Evolutionary conservation across 2,888 invertebrate genomes (phyloP).

Genomic region (Bellardia pandia): DNA sequence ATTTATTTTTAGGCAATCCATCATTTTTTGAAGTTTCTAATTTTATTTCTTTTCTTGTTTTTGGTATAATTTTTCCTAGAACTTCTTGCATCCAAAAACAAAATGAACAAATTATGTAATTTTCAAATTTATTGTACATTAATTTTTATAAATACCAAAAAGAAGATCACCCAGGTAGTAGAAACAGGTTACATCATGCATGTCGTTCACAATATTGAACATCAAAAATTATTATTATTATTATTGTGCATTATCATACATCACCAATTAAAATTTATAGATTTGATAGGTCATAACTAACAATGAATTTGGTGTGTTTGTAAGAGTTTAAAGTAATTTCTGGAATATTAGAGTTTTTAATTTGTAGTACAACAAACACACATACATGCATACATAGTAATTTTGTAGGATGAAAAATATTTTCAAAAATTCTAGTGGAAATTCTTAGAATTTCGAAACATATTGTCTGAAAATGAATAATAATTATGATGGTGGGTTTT

Average conservation of each 20-base stretch:
- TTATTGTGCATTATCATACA: slow-evolving; percentile 40
- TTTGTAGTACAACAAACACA: too few relatives aligned
- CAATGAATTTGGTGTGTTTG: neutral
- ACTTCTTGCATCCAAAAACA: slow-evolving; percentile 21
- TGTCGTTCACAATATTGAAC: slow-evolving; percentile 55
- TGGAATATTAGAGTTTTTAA: neutral
- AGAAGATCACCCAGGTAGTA: slow-evolving; percentile 65
- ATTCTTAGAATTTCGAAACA: slow-evolving; percentile 27
- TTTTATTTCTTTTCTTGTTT: neutral
- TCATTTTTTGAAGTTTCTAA: slow-evolving; percentile 55
- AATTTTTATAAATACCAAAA: slow-evolving; percentile 1
- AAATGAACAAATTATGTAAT: slow-evolving; percentile 66
- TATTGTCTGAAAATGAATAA: neutral
- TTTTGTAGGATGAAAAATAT: neutral
- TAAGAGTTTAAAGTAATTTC: neutral
- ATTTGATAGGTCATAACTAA: slow-evolving; percentile 6
- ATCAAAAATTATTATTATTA: slow-evolving; percentile 38
- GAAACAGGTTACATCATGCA: slow-evolving; percentile 60
- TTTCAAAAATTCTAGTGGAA: neutral
- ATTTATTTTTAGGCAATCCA: slow-evolving; percentile 63
- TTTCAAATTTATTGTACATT: slow-evolving; percentile 52
- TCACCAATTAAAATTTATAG: slow-evolving; percentile 42
- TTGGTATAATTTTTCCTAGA: slow-evolving; percentile 30
- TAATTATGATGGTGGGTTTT: neutral
- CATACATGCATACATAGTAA: too few relatives aligned